These are phyloP conservation scores for human DNA, from an alignment of 2,113 vertebrate genomes.

Conservation along the genomic window DNA sequence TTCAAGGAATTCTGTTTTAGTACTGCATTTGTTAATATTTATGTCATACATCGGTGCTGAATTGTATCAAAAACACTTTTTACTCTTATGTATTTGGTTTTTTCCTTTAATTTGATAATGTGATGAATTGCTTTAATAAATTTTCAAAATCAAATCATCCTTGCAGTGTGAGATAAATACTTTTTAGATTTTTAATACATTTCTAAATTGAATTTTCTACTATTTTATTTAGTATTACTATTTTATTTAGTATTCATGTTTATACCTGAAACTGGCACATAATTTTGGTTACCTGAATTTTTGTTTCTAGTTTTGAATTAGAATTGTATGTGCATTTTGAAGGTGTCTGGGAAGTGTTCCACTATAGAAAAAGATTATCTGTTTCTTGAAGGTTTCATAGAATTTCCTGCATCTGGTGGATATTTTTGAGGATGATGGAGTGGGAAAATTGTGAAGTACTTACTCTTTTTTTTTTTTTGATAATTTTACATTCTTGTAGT, in stretches of 20 bases:
- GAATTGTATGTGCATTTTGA: neutral
- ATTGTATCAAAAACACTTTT: neutral
- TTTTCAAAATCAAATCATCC: constrained; percentile 48
- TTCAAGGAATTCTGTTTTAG: neutral
- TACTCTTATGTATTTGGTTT: neutral
- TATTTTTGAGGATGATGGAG: neutral
- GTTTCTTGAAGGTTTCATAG: neutral
- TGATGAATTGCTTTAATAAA: constrained; percentile 33
- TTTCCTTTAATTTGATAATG: neutral
- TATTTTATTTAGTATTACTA: constrained; percentile 28
- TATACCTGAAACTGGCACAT: neutral
- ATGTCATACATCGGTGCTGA: neutral
- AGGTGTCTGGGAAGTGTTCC: neutral
- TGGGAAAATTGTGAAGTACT: neutral
- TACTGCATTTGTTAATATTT: neutral
- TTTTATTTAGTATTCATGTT: constrained; percentile 19
- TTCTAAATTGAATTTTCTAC: neutral
- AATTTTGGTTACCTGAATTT: neutral
- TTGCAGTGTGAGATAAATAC: neutral
- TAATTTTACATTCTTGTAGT: neutral
- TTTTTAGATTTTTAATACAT: neutral
- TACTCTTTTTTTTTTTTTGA: neutral
- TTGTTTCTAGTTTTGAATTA: neutral
- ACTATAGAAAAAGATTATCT: neutral
- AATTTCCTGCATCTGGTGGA: neutral